phyloP scores from a whole-genome alignment of 2,888 invertebrate species.

The Eilema sororculum region DNA sequence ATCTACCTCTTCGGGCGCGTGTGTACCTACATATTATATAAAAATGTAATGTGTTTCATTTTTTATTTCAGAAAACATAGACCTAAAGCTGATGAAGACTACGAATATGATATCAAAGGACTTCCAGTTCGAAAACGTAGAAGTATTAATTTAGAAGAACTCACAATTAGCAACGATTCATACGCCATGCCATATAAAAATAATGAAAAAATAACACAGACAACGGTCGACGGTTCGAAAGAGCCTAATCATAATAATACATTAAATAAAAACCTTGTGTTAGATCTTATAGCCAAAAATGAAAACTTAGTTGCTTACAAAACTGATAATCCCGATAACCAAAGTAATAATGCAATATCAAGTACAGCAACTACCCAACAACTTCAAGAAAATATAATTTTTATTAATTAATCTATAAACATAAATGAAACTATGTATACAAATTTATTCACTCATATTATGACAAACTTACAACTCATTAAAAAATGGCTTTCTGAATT shows the following conservation, averaged over 20 bases:
- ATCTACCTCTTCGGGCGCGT: too few species aligned
- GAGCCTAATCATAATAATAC: background rate
- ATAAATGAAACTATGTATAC: background rate
- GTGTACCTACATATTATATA: too few species aligned
- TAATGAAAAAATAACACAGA: background rate
- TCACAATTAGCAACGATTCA: background rate
- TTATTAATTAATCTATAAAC: too few species aligned
- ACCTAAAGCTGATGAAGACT: constrained; percentile 63
- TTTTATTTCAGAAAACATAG: constrained; percentile 27
- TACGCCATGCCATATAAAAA: background rate
- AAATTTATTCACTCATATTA: background rate
- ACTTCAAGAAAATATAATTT: background rate
- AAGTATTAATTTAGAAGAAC: constrained; percentile 7
- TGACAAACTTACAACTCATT: background rate
- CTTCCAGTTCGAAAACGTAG: constrained; percentile 67
- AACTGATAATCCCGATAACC: background rate
- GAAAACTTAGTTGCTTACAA: background rate
- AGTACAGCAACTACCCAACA: background rate
- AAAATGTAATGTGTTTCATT: background rate
- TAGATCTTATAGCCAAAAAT: background rate
- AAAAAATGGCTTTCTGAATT: constrained; percentile 2
- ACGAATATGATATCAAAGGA: constrained; percentile 74
- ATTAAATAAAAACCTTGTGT: background rate
- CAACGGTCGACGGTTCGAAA: background rate
- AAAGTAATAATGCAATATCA: background rate